phyloP scores from a whole-genome alignment of 2,888 invertebrate species.

The Onchidella celtica region DNA sequence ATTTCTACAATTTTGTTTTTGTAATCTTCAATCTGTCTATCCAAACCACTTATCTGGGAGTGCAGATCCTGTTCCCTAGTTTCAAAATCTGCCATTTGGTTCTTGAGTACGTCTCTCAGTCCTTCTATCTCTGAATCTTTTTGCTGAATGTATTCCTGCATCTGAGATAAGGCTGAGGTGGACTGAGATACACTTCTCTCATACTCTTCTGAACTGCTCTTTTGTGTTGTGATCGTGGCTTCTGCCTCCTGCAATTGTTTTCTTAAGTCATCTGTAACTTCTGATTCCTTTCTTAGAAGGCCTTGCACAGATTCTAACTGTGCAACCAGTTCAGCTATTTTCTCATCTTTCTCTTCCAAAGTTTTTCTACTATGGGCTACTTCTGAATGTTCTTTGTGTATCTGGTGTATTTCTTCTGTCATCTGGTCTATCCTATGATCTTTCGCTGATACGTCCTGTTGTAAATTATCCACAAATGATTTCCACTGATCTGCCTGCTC shows the following conservation, averaged over 20 bases:
- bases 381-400: neutral
- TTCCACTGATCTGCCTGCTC: slow-evolving; percentile 46
- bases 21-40: slow-evolving; percentile 37
- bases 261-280: slow-evolving; percentile 31
- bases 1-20: slow-evolving; percentile 36
- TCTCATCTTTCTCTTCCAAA: slow-evolving; percentile 50
- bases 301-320: slow-evolving; percentile 48
- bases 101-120: slow-evolving; percentile 14
- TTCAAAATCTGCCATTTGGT: slow-evolving; percentile 26
- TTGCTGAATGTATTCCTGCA: neutral
- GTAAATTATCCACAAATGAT: slow-evolving; percentile 37
- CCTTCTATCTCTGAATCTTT: slow-evolving; percentile 26
- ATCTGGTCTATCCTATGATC: slow-evolving; percentile 28
- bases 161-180: neutral
- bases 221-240: neutral
- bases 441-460: slow-evolving; percentile 34
- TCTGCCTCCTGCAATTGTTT: slow-evolving; percentile 2
- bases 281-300: slow-evolving; percentile 39
- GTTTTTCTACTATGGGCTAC: slow-evolving; percentile 36
- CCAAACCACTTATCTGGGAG: slow-evolving; percentile 39
- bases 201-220: neutral
- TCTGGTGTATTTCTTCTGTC: slow-evolving; percentile 24
- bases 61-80: slow-evolving; percentile 27
- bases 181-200: neutral
- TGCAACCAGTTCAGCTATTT: slow-evolving; percentile 47